Evolutionary conservation across 2,113 vertebrate genomes (phyloP).

Genomic region (Equus przewalskii): DNA sequence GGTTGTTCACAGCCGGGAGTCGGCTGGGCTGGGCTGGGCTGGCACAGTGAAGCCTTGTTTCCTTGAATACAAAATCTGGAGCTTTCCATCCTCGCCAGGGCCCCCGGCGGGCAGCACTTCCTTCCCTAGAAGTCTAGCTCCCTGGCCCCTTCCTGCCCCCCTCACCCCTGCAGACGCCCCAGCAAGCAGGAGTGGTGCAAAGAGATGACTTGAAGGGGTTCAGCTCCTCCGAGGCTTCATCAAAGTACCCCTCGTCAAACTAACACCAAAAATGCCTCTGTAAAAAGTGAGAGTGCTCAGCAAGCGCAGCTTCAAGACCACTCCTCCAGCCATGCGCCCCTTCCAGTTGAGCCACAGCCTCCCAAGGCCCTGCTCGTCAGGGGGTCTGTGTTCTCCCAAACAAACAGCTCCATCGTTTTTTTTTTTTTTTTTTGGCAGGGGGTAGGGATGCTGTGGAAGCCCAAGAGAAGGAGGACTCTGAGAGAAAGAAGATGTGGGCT

Average conservation of each 20-base stretch:
- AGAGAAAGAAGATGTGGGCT: not conserved
- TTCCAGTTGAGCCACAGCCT: not conserved
- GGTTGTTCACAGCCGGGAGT: conserved; percentile 14
- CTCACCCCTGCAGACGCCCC: not conserved
- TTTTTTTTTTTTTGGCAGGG: not conserved
- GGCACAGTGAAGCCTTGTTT: conserved; percentile 82
- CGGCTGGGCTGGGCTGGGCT: not conserved
- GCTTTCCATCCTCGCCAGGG: conserved; percentile 30
- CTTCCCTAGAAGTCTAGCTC: conserved; percentile 70
- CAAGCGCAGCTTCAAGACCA: not conserved
- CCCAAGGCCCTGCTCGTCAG: not conserved
- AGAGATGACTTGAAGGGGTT: not conserved
- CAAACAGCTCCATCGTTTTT: not conserved
- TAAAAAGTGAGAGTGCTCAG: not conserved
- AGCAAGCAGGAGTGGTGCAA: not conserved
- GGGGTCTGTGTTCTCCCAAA: not conserved
- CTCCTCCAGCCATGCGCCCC: fast-evolving
- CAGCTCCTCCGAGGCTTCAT: not conserved
- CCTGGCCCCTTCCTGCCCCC: conserved; percentile 29
- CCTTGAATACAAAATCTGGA: conserved; percentile 76
- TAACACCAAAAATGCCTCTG: not conserved
- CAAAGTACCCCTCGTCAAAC: not conserved
- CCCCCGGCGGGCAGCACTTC: conserved; percentile 59
- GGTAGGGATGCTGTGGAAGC: not conserved
- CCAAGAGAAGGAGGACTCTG: not conserved